Evolutionary conservation across 2,113 vertebrate genomes (phyloP).

Genomic region (Dipodomys ordii): DNA sequence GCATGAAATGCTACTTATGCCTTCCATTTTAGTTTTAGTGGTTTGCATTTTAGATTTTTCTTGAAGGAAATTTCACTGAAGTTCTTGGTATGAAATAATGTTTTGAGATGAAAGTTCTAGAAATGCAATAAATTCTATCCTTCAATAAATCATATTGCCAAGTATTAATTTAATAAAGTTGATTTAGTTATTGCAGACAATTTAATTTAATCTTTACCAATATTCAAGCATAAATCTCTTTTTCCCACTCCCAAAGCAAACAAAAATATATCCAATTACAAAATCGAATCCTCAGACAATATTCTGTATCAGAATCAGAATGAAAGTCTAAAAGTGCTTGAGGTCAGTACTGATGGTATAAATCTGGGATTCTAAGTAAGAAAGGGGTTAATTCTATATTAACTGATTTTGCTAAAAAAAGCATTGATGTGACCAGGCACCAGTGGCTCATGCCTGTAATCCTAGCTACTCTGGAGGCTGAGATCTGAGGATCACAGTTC

Average conservation of each 20-base stretch:
- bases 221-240: background rate
- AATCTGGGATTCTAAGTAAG: background rate
- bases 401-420: background rate
- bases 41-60: conserved; percentile 57
- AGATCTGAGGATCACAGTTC: no score
- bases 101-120: background rate
- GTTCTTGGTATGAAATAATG: background rate
- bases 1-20: conserved; percentile 79
- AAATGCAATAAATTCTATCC: background rate
- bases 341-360: conserved; percentile 9
- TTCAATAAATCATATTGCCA: conserved; percentile 48
- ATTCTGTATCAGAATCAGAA: background rate
- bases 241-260: background rate
- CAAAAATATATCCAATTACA: background rate
- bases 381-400: conserved; percentile 25
- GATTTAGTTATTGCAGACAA: conserved; percentile 22
- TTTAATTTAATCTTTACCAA: conserved; percentile 14
- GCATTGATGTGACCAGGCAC: no score
- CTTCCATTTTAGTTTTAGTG: conserved; percentile 45
- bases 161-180: conserved; percentile 41
- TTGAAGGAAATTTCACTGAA: background rate
- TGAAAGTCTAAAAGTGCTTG: background rate
- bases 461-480: no score
- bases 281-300: background rate
- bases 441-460: no score